Conservation (phyloP, 2,797 vertebrate species). For the Pelodytes ibericus region DNA sequence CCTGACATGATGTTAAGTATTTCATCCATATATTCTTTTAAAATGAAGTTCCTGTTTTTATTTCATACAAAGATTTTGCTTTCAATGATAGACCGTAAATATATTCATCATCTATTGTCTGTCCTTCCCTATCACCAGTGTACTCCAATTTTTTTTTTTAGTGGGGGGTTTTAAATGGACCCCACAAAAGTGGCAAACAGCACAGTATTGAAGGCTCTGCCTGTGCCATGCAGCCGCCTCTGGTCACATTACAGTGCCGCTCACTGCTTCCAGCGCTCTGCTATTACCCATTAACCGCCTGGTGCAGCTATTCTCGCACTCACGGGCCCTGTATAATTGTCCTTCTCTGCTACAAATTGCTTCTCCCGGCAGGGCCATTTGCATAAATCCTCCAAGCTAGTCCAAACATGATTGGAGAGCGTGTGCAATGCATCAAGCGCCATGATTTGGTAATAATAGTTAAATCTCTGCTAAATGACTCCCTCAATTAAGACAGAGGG, state of each 20-base stretch:
- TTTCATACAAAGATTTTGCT: too few species aligned
- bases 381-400: constrained; percentile 75
- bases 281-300: constrained; percentile 75
- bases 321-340: constrained; percentile 75
- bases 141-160: neutral
- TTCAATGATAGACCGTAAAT: too few species aligned
- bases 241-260: constrained; percentile 71
- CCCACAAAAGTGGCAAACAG: constrained; percentile 54
- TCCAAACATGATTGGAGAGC: constrained; percentile 67
- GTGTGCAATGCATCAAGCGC: constrained; percentile 67
- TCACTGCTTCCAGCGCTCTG: constrained; percentile 65
- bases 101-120: too few species aligned
- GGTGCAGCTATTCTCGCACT: constrained; percentile 68
- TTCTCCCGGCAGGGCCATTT: constrained; percentile 77
- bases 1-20: too few species aligned
- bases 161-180: constrained; percentile 31
- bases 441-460: constrained; percentile 75
- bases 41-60: too few species aligned
- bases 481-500: constrained; percentile 74
- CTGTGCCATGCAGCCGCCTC: constrained; percentile 64
- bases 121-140: too few species aligned
- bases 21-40: too few species aligned
- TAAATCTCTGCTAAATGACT: constrained; percentile 78
- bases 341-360: constrained; percentile 78
- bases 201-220: constrained; percentile 64